Evolutionary conservation across 2,113 vertebrate species (phyloP).

Genomic region (Natator depressus): DNA sequence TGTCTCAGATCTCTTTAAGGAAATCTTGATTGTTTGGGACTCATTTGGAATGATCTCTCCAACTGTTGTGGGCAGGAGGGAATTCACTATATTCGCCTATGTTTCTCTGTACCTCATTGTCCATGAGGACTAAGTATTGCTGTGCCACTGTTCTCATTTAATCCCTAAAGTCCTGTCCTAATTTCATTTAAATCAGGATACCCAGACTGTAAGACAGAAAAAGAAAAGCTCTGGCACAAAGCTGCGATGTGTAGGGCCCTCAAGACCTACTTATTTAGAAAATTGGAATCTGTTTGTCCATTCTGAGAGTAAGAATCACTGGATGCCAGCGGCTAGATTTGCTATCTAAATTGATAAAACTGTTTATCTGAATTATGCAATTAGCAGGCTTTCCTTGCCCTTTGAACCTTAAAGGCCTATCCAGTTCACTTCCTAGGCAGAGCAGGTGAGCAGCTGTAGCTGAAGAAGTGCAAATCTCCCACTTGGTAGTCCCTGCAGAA

Average conservation of each 20-base stretch:
- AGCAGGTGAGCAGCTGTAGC: not conserved
- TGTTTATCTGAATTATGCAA: not conserved
- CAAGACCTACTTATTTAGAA: conserved; percentile 25
- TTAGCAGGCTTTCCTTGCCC: not conserved
- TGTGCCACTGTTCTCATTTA: not conserved
- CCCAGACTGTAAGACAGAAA: conserved; percentile 11
- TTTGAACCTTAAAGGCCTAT: not conserved
- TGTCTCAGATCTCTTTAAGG: not conserved
- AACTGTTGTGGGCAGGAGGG: not conserved
- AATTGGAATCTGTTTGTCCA: not conserved
- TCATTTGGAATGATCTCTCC: not conserved
- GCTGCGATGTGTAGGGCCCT: not conserved
- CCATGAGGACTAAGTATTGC: not conserved
- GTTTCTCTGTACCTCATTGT: not conserved
- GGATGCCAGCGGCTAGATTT: not conserved
- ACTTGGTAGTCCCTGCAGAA: not conserved
- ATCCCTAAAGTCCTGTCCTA: conserved; percentile 56
- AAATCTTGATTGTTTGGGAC: not conserved
- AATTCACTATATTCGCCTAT: not conserved
- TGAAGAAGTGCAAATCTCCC: not conserved
- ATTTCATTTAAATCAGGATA: conserved; percentile 46
- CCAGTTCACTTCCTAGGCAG: not conserved
- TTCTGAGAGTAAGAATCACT: not conserved
- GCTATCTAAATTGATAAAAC: not conserved
- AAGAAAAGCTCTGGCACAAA: not conserved